phyloP scores from a whole-genome alignment of 2,797 vertebrate genomes.

The Trachops cirrhosus region DNA sequence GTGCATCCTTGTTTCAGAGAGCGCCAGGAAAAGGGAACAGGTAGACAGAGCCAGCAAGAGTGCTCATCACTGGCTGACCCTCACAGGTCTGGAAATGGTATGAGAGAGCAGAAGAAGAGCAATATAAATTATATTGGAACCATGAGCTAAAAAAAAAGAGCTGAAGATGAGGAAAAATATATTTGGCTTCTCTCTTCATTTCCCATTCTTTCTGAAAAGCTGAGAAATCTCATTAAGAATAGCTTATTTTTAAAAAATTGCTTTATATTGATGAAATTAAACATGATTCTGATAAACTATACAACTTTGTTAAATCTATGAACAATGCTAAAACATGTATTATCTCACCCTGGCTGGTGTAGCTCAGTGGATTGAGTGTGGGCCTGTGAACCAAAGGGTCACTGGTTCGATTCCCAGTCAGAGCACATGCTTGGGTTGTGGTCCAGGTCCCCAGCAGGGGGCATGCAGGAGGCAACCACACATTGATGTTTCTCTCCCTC shows the following conservation, averaged over 20 bases:
- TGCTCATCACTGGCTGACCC: background rate
- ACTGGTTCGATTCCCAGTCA: too few species aligned
- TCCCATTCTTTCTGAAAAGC: background rate
- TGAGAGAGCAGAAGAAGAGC: background rate
- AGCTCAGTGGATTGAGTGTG: too few species aligned
- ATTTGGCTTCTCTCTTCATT: background rate
- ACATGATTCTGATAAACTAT: background rate
- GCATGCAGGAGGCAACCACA: too few species aligned
- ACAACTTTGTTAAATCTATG: background rate
- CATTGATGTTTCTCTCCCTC: too few species aligned
- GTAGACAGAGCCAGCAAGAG: background rate
- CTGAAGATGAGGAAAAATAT: background rate
- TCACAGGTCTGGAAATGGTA: background rate
- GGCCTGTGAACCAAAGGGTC: too few species aligned
- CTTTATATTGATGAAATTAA: background rate
- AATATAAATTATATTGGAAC: background rate
- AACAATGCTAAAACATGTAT: background rate
- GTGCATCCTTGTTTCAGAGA: background rate
- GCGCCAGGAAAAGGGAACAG: background rate
- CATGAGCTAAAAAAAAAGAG: background rate
- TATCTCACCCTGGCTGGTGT: background rate
- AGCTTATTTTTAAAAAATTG: background rate
- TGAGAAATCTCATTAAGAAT: background rate
- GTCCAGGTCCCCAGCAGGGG: too few species aligned
- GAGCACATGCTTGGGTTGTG: too few species aligned